These are phyloP conservation scores for Takifugu ocellatus DNA, from an alignment of 2,797 vertebrate genomes.

Conservation along the genomic window DNA sequence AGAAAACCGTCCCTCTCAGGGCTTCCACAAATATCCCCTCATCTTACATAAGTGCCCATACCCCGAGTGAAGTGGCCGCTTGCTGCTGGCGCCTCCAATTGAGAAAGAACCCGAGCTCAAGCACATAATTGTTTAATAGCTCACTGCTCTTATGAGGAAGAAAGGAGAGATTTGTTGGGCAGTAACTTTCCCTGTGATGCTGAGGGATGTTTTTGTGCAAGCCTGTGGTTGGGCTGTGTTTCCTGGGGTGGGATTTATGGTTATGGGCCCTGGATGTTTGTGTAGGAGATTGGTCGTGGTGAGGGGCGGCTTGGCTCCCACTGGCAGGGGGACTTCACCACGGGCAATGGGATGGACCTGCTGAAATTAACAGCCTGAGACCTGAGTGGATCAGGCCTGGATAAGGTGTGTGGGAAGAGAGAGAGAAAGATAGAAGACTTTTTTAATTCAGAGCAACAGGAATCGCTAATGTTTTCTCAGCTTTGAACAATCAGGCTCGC, in stretches of 20 bases:
- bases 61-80: constrained; percentile 60
- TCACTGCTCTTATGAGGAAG: constrained; percentile 55
- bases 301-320: constrained; percentile 50
- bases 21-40: too few species aligned
- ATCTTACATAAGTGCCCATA: constrained; percentile 30
- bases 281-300: constrained; percentile 67
- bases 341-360: constrained; percentile 25
- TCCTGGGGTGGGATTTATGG: constrained; percentile 75
- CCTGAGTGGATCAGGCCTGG: constrained; percentile 7
- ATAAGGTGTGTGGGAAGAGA: too few species aligned
- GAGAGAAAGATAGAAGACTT: too few species aligned
- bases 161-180: constrained; percentile 71
- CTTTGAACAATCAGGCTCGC: constrained; percentile 2
- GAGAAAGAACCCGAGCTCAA: constrained; percentile 43
- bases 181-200: constrained; percentile 69
- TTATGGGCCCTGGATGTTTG: constrained; percentile 65
- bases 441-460: constrained; percentile 2
- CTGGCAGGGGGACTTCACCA: constrained; percentile 28
- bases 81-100: constrained; percentile 59
- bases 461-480: constrained; percentile 10
- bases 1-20: too few species aligned
- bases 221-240: constrained; percentile 64
- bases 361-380: constrained; percentile 41
- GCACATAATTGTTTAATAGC: constrained; percentile 69
- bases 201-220: constrained; percentile 71